Evolutionary conservation across 2,888 invertebrate species (phyloP).

Genomic region (Ornithoptera alexandrae): DNA sequence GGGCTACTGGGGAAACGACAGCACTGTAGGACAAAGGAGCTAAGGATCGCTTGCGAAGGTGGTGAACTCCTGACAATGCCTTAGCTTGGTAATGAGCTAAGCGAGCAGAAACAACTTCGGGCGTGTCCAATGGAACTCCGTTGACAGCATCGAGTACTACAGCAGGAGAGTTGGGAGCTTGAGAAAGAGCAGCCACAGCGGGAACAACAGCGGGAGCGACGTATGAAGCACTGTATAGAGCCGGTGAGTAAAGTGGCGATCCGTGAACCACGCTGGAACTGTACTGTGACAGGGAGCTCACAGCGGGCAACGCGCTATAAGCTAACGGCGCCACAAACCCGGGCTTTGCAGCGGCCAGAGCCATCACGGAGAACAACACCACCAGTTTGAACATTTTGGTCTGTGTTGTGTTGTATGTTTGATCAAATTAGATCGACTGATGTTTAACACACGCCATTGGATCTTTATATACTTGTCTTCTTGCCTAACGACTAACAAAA

Average conservation of each 20-base stretch:
- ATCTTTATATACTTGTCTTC: constrained; percentile 61
- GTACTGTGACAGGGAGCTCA: constrained; percentile 48
- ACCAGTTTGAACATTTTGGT: constrained; percentile 78
- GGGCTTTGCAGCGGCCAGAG: constrained; percentile 79
- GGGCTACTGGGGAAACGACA: constrained; percentile 51
- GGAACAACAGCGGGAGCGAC: constrained; percentile 38
- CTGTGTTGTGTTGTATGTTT: constrained; percentile 64
- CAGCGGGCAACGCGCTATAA: constrained; percentile 40
- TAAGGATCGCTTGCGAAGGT: constrained; percentile 63
- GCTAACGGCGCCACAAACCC: constrained; percentile 49
- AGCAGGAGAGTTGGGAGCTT: constrained; percentile 67
- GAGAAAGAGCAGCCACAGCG: constrained; percentile 43
- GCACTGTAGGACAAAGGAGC: constrained; percentile 45
- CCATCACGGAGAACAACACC: constrained; percentile 81
- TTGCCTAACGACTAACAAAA: constrained; percentile 44
- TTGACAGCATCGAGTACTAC: constrained; percentile 66
- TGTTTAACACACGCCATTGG: constrained; percentile 46
- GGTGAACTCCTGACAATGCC: constrained; percentile 63
- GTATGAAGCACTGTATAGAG: constrained; percentile 41
- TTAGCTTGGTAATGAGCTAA: constrained; percentile 71
- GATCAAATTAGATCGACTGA: constrained; percentile 65
- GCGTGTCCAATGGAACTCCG: constrained; percentile 69
- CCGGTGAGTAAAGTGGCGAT: constrained; percentile 42
- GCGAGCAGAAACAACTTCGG: constrained; percentile 66
- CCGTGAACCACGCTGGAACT: constrained; percentile 55